phyloP scores from a whole-genome alignment of 1,140 invertebrate genomes.

The Drosophila leontia region DNA sequence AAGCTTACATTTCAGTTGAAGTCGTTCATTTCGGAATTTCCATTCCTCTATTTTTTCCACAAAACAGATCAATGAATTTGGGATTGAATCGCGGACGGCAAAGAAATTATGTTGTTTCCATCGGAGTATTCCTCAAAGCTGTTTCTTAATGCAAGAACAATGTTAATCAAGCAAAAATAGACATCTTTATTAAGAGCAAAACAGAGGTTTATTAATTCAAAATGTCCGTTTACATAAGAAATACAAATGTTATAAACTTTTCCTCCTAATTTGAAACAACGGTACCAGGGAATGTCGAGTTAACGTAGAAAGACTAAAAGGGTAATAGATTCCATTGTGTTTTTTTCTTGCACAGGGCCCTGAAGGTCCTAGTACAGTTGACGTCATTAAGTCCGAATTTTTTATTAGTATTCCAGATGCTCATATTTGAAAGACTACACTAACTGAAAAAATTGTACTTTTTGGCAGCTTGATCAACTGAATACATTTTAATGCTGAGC shows the following conservation, averaged over 20 bases:
- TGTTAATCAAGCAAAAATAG: no score
- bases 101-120: not conserved
- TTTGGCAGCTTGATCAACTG: no score
- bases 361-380: not conserved
- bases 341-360: conserved; percentile 1
- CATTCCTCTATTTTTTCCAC: no score
- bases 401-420: not conserved
- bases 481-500: no score
- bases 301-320: not conserved
- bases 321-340: not conserved
- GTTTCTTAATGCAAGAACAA: not conserved
- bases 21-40: no score
- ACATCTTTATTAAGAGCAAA: not conserved
- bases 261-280: not conserved
- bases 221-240: no score
- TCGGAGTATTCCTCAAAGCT: not conserved
- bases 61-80: no score
- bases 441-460: no score
- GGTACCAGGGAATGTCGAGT: not conserved
- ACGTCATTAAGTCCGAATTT: not conserved
- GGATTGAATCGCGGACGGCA: no score
- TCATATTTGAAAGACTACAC: no score
- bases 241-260: no score
- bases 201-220: not conserved
- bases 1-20: no score